Conservation (phyloP, 1,140 invertebrate genomes). For the Gerris buenoi region DNA sequence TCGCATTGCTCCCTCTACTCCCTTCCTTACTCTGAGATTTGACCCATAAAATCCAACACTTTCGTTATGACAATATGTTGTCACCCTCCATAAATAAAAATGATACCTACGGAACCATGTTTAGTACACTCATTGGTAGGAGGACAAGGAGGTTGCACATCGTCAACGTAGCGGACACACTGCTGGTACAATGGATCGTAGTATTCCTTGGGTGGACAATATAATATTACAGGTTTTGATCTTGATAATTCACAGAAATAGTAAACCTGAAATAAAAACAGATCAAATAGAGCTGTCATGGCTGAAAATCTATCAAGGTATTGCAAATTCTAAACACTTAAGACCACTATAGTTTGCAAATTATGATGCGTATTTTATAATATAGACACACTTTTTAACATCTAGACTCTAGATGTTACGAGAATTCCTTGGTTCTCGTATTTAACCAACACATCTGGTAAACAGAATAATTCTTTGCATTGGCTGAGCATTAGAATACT, state of each 20-base stretch:
- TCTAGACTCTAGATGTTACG: too few relatives aligned
- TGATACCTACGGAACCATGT: background rate
- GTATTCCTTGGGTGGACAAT: background rate
- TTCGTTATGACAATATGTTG: too few relatives aligned
- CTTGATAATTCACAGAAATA: background rate
- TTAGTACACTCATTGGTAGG: background rate
- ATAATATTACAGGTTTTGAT: background rate
- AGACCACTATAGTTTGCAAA: background rate
- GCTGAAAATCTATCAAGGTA: background rate
- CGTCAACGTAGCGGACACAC: background rate
- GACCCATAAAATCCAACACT: too few relatives aligned
- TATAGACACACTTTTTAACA: too few relatives aligned
- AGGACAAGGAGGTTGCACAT: background rate
- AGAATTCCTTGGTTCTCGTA: too few relatives aligned
- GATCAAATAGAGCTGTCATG: background rate
- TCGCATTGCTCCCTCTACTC: too few relatives aligned
- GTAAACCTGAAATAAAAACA: background rate
- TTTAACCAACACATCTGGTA: too few relatives aligned
- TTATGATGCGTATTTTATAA: background rate
- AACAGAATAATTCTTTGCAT: too few relatives aligned
- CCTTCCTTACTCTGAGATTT: too few relatives aligned
- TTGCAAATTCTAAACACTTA: background rate
- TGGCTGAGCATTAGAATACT: too few relatives aligned
- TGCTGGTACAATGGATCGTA: background rate
- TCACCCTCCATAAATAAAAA: too few relatives aligned